Base-by-base conservation (phyloP, 2,888 invertebrate genomes). In the Athalia cordata region DNA sequence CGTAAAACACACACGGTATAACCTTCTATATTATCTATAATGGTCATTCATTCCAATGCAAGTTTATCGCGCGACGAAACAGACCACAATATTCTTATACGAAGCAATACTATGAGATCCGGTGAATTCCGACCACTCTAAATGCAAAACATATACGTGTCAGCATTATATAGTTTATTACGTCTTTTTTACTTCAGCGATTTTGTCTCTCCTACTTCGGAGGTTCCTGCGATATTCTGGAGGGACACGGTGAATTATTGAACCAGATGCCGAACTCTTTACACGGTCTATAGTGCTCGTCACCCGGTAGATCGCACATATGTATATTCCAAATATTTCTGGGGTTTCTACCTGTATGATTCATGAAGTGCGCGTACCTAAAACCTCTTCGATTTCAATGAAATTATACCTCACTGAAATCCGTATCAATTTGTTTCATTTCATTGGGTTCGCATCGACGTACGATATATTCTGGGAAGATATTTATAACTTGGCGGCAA, bases 181-280 rank as follows among this genome's bases (percentile, higher is more conserved):
- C 45, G 57, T 70, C 70, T 70, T 57, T 29, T 57, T 70, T 57
- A 55, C 57, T 57, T 57, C 45, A 13, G 7, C n/a, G 45, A 70
- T 45, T 57, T 50, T 52, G 47, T 47, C 65, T 29, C 29, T 29
- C 29, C 29, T 65, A 9, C 49, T 65, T 49, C 11, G 13, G 7
- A 9, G 65, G 29, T 29, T 29, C 47, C 52, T 5, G 3, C 7
- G 57, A 70, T 15, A 70, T 70, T 45, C 57, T 70, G 11, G n/a
- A 70, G 15, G n/a, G 13, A 13, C 8, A 43, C 45, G 9, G 45
- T 29, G 57, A 57, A 70, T 70, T 70, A 70, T 70, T 70, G 9
- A 70, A 55, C 55, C 47, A 43, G 70, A 9, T 55, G 57, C 45
- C 29, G 57, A 57, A 70, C 57, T 70, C 57, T 57, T 45, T 6